A percentile compares a stretch with the other conserved stretches of the same genome.
These are phyloP conservation scores for Empis livida DNA, from an alignment of 2,888 invertebrate species.

Conservation along the genomic window DNA sequence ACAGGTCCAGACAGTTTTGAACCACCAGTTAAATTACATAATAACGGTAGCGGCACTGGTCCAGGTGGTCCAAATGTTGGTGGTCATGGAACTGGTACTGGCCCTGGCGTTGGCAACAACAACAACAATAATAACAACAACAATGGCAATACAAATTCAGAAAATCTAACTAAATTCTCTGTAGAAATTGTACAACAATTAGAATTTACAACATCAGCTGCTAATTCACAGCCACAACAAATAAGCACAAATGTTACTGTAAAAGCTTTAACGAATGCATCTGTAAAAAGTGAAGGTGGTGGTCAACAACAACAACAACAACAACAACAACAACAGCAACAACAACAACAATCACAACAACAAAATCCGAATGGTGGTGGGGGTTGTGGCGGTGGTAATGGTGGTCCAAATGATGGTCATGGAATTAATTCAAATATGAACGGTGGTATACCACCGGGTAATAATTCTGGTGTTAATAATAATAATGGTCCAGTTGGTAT, in stretches of 20 bases:
- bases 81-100: conserved; percentile 11
- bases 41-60: conserved; percentile 34
- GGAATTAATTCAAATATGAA: conserved; percentile 4
- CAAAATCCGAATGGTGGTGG: conserved; percentile 10
- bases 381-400: conserved; percentile 10
- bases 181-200: conserved; percentile 87
- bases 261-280: conserved; percentile 60
- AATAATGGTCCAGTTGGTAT: conserved; percentile 22
- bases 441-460: conserved; percentile 7
- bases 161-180: conserved; percentile 61
- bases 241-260: conserved; percentile 88
- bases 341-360: conserved; percentile 11
- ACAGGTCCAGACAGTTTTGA: conserved; percentile 41
- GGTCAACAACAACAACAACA: conserved; percentile 12
- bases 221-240: conserved; percentile 77
- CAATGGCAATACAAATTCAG: conserved; percentile 23
- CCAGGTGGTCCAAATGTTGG: not conserved
- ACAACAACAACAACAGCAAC: conserved; percentile 5
- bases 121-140: conserved; percentile 17
- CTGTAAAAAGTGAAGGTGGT: conserved; percentile 35
- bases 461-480: conserved; percentile 18
- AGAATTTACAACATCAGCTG: conserved; percentile 78
- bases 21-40: conserved; percentile 62
- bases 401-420: conserved; percentile 9
- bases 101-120: conserved; percentile 6